phyloP scores from a whole-genome alignment of 2,797 vertebrate genomes.

The Melanotaenia boesemani region DNA sequence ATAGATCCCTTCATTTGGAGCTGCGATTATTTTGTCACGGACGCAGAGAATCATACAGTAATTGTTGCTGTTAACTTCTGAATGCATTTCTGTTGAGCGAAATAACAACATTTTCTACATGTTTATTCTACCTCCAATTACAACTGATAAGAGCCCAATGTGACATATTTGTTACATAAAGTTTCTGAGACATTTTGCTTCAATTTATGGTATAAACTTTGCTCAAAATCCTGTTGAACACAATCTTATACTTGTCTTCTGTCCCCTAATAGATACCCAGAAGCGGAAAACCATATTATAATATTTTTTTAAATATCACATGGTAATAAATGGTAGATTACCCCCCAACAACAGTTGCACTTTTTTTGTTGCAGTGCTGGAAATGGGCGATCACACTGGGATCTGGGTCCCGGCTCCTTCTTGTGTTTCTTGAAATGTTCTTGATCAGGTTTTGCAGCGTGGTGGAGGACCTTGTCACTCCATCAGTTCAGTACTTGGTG shows the following conservation, averaged over 20 bases:
- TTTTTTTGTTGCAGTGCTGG: background rate
- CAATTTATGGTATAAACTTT: too few species aligned
- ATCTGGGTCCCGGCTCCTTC: background rate
- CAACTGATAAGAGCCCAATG: too few species aligned
- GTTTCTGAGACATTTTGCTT: too few species aligned
- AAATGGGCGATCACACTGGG: background rate
- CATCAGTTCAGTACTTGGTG: background rate
- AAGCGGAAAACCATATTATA: too few species aligned
- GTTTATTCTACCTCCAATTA: too few species aligned
- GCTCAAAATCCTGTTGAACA: too few species aligned
- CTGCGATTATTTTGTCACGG: background rate
- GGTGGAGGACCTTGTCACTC: background rate
- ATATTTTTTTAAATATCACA: too few species aligned
- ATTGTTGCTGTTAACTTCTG: too few species aligned
- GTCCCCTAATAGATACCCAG: too few species aligned
- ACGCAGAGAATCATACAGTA: background rate
- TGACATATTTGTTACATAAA: too few species aligned
- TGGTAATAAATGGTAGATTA: too few species aligned
- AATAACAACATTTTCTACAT: background rate
- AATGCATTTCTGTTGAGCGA: background rate
- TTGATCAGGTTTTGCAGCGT: background rate
- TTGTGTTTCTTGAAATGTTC: background rate
- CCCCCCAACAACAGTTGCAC: background rate
- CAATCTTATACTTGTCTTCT: too few species aligned
- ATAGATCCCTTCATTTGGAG: constrained; percentile 15